Percentiles rank a stretch among this genome's conserved stretches.
phyloP scores from a whole-genome alignment of 1,140 invertebrate genomes.

The Lordiphosa mommai region DNA sequence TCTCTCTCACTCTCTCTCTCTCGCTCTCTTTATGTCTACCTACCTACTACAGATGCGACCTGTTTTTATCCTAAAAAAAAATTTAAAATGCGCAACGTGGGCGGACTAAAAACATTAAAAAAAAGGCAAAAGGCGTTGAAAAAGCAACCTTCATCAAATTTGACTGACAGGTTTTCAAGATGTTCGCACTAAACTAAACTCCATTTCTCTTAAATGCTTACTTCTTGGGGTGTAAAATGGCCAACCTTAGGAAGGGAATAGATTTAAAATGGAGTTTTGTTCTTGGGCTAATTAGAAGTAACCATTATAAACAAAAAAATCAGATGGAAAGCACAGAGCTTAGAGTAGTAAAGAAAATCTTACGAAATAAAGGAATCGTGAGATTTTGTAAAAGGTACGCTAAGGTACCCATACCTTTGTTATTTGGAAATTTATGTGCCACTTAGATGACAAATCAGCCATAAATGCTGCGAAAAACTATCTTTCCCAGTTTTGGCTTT shows the following conservation, averaged over 20 bases:
- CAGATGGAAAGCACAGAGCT: too few relatives aligned
- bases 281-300: too few relatives aligned
- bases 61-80: conserved; percentile 3
- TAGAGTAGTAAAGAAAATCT: too few relatives aligned
- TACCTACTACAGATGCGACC: conserved; percentile 21
- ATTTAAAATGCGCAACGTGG: conserved; percentile 51
- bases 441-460: too few relatives aligned
- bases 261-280: background rate
- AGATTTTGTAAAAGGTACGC: too few relatives aligned
- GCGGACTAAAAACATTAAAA: conserved; percentile 21
- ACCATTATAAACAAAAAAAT: too few relatives aligned
- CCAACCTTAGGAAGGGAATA: conserved; percentile 4
- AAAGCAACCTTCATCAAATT: conserved; percentile 78
- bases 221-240: conserved; percentile 29
- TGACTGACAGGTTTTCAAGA: conserved; percentile 79
- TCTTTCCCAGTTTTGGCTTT: too few relatives aligned
- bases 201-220: conserved; percentile 31
- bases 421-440: too few relatives aligned
- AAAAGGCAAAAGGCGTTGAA: conserved; percentile 37
- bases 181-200: conserved; percentile 59
- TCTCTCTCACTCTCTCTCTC: conserved; percentile 18
- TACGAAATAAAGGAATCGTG: too few relatives aligned
- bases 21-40: conserved; percentile 13
- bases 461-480: too few relatives aligned
- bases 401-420: too few relatives aligned